Conservation (phyloP, 2,113 vertebrate genomes). For the Bambusicola thoracicus region DNA sequence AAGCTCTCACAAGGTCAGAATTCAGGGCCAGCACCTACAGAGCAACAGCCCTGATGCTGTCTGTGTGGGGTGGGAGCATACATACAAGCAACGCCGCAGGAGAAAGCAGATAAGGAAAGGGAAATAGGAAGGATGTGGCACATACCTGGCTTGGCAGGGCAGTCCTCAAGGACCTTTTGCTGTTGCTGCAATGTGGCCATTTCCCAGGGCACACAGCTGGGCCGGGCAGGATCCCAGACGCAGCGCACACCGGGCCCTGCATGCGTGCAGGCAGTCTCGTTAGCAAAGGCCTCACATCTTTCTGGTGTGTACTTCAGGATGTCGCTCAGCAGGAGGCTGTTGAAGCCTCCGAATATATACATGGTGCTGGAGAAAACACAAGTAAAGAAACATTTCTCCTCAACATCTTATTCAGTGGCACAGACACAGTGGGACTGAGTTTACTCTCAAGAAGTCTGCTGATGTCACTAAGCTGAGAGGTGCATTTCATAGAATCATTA, state of each 20-base stretch:
- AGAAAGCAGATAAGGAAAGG: neutral
- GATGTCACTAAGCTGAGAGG: neutral
- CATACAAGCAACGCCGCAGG: neutral
- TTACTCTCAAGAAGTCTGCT: too few relatives aligned
- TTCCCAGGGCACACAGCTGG: constrained; percentile 87
- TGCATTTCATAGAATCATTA: too few relatives aligned
- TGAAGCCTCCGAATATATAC: constrained; percentile 98
- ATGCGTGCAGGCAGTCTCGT: constrained; percentile 63
- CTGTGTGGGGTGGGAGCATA: neutral
- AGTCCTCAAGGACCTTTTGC: constrained; percentile 75
- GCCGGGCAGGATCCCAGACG: constrained; percentile 79
- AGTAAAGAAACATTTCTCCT: neutral
- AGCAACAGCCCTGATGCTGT: neutral
- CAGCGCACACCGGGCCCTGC: constrained; percentile 86
- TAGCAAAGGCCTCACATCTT: constrained; percentile 82
- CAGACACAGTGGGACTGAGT: neutral
- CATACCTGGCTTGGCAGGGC: constrained; percentile 85
- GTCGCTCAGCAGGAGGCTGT: constrained; percentile 94
- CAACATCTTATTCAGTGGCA: too few relatives aligned
- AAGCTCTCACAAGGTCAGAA: neutral
- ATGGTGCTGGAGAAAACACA: constrained; percentile 80
- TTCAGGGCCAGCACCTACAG: neutral
- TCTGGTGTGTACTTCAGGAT: constrained; percentile 87
- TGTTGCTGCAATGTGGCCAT: constrained; percentile 47
- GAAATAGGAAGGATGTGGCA: neutral